Base-by-base conservation (phyloP, 2,888 invertebrate genomes). In the Leptopilina syphax region DNA sequence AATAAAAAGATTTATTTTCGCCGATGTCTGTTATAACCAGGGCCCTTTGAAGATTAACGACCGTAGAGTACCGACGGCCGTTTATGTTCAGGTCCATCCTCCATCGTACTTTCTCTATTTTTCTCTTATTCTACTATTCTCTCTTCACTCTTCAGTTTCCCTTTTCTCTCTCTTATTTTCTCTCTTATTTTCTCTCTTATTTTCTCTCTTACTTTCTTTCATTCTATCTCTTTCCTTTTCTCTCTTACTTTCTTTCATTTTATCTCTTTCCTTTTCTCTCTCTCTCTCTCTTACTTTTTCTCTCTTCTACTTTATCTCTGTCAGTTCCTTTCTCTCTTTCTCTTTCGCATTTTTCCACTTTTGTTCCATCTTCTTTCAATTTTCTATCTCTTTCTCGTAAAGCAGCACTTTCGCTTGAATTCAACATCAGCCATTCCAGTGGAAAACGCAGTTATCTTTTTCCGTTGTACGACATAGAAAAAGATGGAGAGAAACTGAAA, bases 41-140 rank as follows among this genome's bases (percentile, higher is more conserved):
- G 76, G 63, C 82, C 79, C 85, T 85, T 85, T 85, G 85, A 87
- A 86, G 85, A 86, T 87, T 86, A 87, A 86, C 84, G 85, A 84
- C 81, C 82, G 77, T 77, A 80, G 76, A 76, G 66, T 70, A 70
- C 57, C 77, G 50, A 76, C 80, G 70, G 76, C 77, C 83, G 77
- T 80, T 83, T 80, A 79, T 77, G 76, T 73, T 77, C 80, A 41
- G 76, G 77, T 65, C 65, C 80, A 80, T 80, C 78, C 80, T 78
- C 63, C 47, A 60, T 70, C 68, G 63, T 67, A 78, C 77, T 50
- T 78, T 77, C 67, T 68, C 77, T 77, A 80, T 77, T 79, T 79
- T 66, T 77, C 54, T 54, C 54, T 81, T 66, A 34, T 47, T 68
- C 50, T 60, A 54, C 67, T 63, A 67, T 76, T 41, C 76, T 76